Evolutionary conservation across 1,140 invertebrate genomes (phyloP).

Genomic region (Drosophila subobscura): DNA sequence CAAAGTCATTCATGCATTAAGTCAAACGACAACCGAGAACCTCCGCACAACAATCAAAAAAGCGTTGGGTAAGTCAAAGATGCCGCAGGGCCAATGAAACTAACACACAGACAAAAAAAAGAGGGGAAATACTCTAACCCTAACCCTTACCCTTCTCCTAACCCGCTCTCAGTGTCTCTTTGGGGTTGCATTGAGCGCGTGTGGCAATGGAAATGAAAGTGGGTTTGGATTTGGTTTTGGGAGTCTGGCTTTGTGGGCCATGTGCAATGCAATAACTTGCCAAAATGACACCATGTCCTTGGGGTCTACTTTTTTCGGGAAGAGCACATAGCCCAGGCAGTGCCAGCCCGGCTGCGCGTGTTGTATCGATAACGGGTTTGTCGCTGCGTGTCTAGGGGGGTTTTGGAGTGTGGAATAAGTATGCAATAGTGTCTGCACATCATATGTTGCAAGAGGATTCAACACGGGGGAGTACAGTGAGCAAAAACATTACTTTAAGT

Average conservation of each 20-base stretch:
- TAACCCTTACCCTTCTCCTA: too few species aligned
- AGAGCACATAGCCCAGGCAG: neutral
- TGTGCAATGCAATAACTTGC: constrained; percentile 69
- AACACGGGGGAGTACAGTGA: constrained; percentile 20
- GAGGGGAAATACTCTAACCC: too few species aligned
- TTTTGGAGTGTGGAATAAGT: neutral
- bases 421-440: constrained; percentile 42
- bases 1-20: constrained; percentile 69
- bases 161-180: too few species aligned
- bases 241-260: constrained; percentile 17
- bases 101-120: constrained; percentile 4
- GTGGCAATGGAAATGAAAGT: constrained; percentile 31
- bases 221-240: constrained; percentile 27
- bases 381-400: constrained; percentile 14
- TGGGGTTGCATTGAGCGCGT: constrained; percentile 7
- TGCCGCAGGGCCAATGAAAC: constrained; percentile 54
- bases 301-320: constrained; percentile 56
- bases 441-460: constrained; percentile 28
- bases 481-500: constrained; percentile 2
- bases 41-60: constrained; percentile 77
- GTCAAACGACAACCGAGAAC: constrained; percentile 66
- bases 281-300: constrained; percentile 68
- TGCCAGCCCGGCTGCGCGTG: constrained; percentile 14
- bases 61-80: constrained; percentile 67
- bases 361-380: constrained; percentile 43